phyloP scores from a whole-genome alignment of 2,888 invertebrate genomes.

The Griposia aprilina region DNA sequence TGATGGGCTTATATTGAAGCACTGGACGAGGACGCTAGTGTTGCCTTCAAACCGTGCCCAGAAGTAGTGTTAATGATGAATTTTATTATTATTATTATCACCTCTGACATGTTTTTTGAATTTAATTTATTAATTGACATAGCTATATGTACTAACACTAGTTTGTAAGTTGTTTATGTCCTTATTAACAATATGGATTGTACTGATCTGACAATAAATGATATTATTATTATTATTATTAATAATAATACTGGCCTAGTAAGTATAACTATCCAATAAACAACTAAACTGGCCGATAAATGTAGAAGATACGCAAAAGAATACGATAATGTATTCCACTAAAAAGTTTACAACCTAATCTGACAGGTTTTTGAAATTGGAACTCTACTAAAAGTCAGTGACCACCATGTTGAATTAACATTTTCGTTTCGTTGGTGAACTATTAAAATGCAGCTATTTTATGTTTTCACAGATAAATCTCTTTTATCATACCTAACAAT shows the following conservation, averaged over 20 bases:
- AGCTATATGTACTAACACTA: too few relatives aligned
- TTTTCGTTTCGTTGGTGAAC: neutral
- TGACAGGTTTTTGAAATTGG: slow-evolving; percentile 49
- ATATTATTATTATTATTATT: too few relatives aligned
- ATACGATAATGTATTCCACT: slow-evolving; percentile 14
- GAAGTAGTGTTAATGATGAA: too few relatives aligned
- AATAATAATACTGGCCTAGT: neutral
- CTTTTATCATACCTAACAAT: neutral
- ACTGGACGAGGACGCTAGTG: too few relatives aligned
- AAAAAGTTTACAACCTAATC: slow-evolving; percentile 33
- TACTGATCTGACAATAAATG: too few relatives aligned
- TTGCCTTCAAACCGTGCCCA: too few relatives aligned
- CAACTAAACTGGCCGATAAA: neutral
- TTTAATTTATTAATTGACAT: too few relatives aligned
- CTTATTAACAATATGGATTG: too few relatives aligned
- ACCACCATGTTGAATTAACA: slow-evolving; percentile 25
- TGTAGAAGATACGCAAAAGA: slow-evolving; percentile 29
- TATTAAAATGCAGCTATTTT: neutral
- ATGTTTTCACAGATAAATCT: slow-evolving; percentile 40
- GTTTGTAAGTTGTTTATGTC: too few relatives aligned
- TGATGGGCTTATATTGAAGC: too few relatives aligned
- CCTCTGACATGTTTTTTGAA: too few relatives aligned
- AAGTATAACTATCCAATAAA: neutral
- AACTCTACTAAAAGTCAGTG: slow-evolving; percentile 55
- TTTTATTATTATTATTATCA: too few relatives aligned